Base-by-base conservation (phyloP, 1,140 invertebrate species). In the Bombus cullumanus region DNA sequence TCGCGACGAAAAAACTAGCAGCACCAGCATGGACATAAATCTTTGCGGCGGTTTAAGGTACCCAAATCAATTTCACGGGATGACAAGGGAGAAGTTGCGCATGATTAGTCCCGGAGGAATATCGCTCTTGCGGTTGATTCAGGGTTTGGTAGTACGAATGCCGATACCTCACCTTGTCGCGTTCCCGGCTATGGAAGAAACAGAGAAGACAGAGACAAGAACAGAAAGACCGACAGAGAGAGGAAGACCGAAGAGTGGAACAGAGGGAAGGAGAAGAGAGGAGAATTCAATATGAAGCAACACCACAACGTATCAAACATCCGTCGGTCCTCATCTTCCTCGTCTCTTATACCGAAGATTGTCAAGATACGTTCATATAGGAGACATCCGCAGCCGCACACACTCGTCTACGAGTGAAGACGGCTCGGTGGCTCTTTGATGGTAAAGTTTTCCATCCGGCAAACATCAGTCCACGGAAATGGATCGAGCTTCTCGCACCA, bases 231-330 rank as follows among this genome's bases (percentile, higher is more conserved):
- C 22, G 37, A 71, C 53, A 25, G 43, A 9, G 28, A 25, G 28
- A 57, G 79, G n/a, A 62, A 12, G 34, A 53, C 6, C 6, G 18
- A 53, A 13, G 10, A 4, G 25, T 12, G 28, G 3, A 28, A 59
- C 25, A 28, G 28, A 57, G 34, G 10, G 53, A 13, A 18, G 43
- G 25, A 9, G 39, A 68, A 75, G 85, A 78, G 64, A n/a, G 41
- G 72, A 92, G 92, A 94, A 93, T 93, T 88, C 93, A 94, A 94
- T 94, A 94, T 94, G 93, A 93, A 87, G 92, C 91, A 89, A 91
- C 84, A 91, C 93, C 93, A 89, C 93, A 93, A 93, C 91, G 92
- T 93, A 93, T 93, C 93, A 94, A 94, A 94, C 93, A 94, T 92
- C 92, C 92, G 92, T 93, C 90, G 91, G 90, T 92, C 89, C 91